Conservation (phyloP, 1,140 invertebrate genomes). For the Neotoxoptera formosana region DNA sequence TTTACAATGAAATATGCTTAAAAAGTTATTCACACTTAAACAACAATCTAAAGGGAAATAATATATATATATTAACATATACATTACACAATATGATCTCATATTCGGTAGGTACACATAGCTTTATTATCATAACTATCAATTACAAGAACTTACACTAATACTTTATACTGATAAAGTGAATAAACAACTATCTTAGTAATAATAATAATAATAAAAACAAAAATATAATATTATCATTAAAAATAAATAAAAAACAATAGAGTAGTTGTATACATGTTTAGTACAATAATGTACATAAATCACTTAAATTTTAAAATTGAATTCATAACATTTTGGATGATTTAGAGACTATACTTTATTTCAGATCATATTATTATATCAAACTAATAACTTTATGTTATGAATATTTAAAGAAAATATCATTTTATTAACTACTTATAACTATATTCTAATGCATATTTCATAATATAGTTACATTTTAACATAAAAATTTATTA, state of each 20-base stretch:
- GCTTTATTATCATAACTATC: not conserved
- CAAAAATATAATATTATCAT: not conserved
- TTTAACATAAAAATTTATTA: not conserved
- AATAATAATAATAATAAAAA: constrained; percentile 22
- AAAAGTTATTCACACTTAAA: not conserved
- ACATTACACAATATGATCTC: not conserved
- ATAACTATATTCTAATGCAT: not conserved
- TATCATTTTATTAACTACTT: not conserved
- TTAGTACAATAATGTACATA: constrained; percentile 4
- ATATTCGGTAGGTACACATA: not conserved
- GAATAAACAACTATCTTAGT: not conserved
- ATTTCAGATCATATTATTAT: not conserved
- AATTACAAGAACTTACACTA: constrained; percentile 10
- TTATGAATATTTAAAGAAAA: not conserved
- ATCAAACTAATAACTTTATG: not conserved
- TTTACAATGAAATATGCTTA: not conserved
- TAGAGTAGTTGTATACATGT: not conserved
- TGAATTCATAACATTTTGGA: not conserved
- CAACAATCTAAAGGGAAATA: not conserved
- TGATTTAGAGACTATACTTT: not conserved
- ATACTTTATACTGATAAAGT: not conserved
- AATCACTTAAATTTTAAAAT: not conserved
- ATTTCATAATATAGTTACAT: not conserved
- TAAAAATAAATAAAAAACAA: constrained; percentile 15
- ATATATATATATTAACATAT: not conserved